phyloP scores from a whole-genome alignment of 2,113 vertebrate species.

The Centrocercus urophasianus region DNA sequence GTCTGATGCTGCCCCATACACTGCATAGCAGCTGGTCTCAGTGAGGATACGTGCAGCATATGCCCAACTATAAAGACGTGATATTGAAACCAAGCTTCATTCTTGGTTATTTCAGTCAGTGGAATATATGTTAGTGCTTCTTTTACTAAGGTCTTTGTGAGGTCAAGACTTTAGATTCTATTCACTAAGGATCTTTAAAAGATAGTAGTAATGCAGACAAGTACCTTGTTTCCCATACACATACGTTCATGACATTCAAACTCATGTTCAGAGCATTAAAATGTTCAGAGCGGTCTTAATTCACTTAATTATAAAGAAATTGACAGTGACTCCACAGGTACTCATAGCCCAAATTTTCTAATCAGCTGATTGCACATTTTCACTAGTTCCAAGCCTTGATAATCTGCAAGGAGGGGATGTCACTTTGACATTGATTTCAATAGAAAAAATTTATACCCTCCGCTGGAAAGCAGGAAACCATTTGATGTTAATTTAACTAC shows the following conservation, averaged over 20 bases:
- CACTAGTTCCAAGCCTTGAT: neutral
- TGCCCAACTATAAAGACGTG: neutral
- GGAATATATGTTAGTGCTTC: neutral
- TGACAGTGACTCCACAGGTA: neutral
- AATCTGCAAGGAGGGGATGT: neutral
- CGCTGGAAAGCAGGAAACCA: neutral
- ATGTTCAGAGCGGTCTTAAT: neutral
- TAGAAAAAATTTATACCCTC: neutral
- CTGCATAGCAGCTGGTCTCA: neutral
- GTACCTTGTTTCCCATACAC: neutral
- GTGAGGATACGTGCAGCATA: neutral
- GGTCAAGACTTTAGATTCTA: neutral
- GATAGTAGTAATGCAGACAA: neutral
- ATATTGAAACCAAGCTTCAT: neutral
- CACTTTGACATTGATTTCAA: neutral
- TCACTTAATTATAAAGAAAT: neutral
- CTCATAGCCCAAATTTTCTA: neutral
- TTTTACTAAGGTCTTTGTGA: neutral
- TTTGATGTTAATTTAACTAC: neutral
- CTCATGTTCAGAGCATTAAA: neutral
- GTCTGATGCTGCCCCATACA: neutral
- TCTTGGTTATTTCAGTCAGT: neutral
- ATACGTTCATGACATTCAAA: neutral
- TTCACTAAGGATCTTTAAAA: neutral
- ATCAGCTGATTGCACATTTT: neutral